These are phyloP conservation scores for Autographa pulchrina DNA, from an alignment of 2,888 invertebrate genomes.

Conservation along the genomic window DNA sequence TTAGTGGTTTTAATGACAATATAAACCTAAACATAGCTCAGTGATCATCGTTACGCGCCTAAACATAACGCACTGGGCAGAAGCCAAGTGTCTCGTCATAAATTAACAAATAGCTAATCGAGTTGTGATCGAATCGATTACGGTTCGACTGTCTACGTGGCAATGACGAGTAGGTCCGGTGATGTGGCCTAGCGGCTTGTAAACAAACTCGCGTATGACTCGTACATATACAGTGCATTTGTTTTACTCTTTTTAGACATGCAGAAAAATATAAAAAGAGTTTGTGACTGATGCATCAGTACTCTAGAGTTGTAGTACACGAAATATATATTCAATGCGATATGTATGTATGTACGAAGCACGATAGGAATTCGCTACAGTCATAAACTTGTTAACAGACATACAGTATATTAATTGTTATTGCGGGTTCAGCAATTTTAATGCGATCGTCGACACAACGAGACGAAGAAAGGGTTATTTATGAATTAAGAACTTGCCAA, in stretches of 20 bases:
- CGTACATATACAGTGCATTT: constrained; percentile 21
- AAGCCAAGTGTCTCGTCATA: constrained; percentile 67
- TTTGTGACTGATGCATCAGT: not conserved
- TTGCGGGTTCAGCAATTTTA: constrained; percentile 2
- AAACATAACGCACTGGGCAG: constrained; percentile 63
- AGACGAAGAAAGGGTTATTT: constrained; percentile 3
- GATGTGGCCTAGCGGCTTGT: constrained; percentile 38
- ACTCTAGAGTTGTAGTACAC: not conserved
- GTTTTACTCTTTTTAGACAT: constrained; percentile 32
- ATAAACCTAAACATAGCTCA: constrained; percentile 75
- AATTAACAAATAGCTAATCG: constrained; percentile 56
- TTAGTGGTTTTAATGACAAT: constrained; percentile 69
- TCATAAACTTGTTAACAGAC: constrained; percentile 4
- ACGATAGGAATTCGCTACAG: not conserved
- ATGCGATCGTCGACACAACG: constrained; percentile 1
- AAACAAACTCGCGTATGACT: constrained; percentile 43
- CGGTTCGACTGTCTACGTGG: constrained; percentile 41
- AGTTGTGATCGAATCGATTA: constrained; percentile 55
- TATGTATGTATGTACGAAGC: not conserved
- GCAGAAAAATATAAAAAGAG: not conserved
- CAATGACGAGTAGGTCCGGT: constrained; percentile 35
- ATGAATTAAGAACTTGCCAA: constrained; percentile 7
- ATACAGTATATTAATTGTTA: constrained; percentile 8
- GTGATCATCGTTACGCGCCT: constrained; percentile 51
- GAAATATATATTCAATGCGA: not conserved